Conservation (phyloP, 2,797 vertebrate genomes). For the Tamandua tetradactyla region DNA sequence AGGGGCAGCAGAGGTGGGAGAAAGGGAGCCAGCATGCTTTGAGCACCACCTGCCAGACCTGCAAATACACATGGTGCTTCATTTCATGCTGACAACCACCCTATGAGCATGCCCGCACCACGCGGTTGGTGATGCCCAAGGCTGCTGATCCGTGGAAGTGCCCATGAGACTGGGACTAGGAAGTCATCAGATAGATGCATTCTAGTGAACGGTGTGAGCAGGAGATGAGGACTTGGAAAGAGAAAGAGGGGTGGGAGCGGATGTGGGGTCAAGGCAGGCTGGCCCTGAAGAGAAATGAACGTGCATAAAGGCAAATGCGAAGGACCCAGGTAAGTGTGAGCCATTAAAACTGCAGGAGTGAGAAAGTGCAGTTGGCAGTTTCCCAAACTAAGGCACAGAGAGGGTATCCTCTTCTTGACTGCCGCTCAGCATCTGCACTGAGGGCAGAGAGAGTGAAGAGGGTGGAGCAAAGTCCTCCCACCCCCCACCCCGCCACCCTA, state of each 20-base stretch:
- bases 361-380: accelerated
- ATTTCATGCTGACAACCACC: neutral
- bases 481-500: too few species aligned
- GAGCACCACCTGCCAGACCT: neutral
- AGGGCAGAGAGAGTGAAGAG: neutral
- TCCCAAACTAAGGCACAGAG: neutral
- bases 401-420: too few species aligned
- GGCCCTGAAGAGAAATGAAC: neutral
- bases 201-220: neutral
- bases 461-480: neutral
- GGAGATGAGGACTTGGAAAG: neutral
- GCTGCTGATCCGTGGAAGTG: too few species aligned
- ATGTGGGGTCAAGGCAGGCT: neutral
- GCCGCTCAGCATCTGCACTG: neutral
- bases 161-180: neutral
- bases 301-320: accelerated
- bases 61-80: accelerated
- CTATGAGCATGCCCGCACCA: too few species aligned
- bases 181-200: neutral
- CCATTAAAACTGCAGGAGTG: accelerated
- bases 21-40: neutral
- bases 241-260: neutral
- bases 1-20: neutral
- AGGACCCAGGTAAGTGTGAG: neutral
- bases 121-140: neutral